Conservation (phyloP, 2,797 vertebrate genomes). For the Clamator glandarius region DNA sequence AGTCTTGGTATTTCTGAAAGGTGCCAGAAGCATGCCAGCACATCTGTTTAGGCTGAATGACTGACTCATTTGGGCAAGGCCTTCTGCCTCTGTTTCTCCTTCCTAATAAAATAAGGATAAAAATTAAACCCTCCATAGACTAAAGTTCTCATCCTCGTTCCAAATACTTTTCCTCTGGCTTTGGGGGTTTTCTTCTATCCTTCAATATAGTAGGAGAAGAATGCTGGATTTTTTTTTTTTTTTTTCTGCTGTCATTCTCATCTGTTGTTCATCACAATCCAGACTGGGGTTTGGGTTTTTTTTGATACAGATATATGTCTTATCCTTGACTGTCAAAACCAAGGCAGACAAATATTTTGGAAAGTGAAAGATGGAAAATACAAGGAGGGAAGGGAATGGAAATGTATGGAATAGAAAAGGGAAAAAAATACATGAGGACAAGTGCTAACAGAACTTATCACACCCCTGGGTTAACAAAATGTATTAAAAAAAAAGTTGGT, state of each 20-base stretch:
- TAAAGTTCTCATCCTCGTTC: slow-evolving; percentile 12
- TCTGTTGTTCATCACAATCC: slow-evolving; percentile 47
- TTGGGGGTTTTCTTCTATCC: background rate
- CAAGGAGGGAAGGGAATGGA: background rate
- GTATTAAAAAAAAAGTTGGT: background rate
- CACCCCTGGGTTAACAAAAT: background rate
- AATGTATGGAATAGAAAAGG: background rate
- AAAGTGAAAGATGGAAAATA: background rate
- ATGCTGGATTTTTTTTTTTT: background rate
- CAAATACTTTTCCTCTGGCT: background rate
- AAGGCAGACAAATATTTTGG: background rate
- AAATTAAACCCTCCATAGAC: slow-evolving; percentile 41
- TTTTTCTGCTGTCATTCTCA: slow-evolving; percentile 10
- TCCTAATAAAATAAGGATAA: slow-evolving; percentile 57
- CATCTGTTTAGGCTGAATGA: slow-evolving; percentile 36
- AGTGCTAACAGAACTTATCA: background rate
- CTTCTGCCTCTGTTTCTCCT: slow-evolving; percentile 44
- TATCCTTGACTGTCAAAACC: background rate
- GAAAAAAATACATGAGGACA: background rate
- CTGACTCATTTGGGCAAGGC: slow-evolving; percentile 20
- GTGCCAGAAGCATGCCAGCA: slow-evolving; percentile 21
- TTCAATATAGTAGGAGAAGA: background rate
- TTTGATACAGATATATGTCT: background rate
- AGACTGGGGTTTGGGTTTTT: background rate
- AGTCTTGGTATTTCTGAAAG: slow-evolving; percentile 33